phyloP scores from a whole-genome alignment of 2,113 vertebrate species.

The Garra rufa region DNA sequence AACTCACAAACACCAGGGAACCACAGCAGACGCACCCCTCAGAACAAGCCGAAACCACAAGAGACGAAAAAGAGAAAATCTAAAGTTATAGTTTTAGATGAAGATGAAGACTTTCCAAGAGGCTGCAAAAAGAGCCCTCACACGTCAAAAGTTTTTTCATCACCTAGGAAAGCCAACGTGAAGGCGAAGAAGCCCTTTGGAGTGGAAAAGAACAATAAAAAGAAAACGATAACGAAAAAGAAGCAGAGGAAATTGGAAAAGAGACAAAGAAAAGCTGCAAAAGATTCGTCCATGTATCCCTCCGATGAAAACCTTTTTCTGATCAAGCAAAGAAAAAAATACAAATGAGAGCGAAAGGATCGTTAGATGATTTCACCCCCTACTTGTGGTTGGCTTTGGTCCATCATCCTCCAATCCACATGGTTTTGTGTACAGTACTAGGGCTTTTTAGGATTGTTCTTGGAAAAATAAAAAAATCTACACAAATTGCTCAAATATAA shows the following conservation, averaged over 20 bases:
- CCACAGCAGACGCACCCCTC: neutral
- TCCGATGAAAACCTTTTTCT: conserved; percentile 75
- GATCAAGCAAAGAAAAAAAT: conserved; percentile 77
- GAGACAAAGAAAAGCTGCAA: conserved; percentile 19
- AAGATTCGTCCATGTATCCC: conserved; percentile 52
- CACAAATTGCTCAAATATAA: neutral
- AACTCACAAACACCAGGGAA: neutral
- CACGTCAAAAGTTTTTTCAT: neutral
- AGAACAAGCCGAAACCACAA: neutral
- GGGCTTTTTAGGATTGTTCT: neutral
- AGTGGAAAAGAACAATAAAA: conserved; percentile 31
- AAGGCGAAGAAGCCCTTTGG: neutral
- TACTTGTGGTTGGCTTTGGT: neutral
- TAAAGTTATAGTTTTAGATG: neutral
- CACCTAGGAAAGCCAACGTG: neutral
- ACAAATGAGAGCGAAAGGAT: neutral
- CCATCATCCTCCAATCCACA: neutral
- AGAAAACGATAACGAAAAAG: conserved; percentile 35
- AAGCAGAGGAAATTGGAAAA: conserved; percentile 34
- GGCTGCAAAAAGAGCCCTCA: neutral
- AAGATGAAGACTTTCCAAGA: conserved; percentile 22
- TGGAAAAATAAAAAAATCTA: neutral
- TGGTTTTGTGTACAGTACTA: neutral
- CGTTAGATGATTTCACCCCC: neutral
- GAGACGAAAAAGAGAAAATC: conserved; percentile 34